These are phyloP conservation scores for Blera fallax DNA, from an alignment of 2,888 invertebrate species.

Conservation along the genomic window DNA sequence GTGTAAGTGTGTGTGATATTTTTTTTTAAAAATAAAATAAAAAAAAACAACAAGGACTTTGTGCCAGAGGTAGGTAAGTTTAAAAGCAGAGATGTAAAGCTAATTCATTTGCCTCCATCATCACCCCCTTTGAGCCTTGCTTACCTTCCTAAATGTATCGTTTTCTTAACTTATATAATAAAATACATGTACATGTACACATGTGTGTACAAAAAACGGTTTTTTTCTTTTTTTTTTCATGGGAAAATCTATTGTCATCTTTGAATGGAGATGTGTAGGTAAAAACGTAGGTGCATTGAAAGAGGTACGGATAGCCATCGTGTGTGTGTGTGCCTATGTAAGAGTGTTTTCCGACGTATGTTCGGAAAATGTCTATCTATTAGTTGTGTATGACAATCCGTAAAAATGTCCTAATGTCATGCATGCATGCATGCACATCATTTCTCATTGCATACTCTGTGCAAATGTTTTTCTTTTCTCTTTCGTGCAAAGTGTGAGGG, in stretches of 20 bases:
- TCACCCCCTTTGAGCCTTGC: conserved; percentile 5
- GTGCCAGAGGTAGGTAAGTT: conserved; percentile 68
- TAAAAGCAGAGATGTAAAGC: conserved; percentile 50
- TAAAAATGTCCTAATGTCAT: conserved; percentile 72
- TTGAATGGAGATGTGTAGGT: conserved; percentile 48
- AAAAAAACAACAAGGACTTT: conserved; percentile 58
- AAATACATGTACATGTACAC: conserved; percentile 13
- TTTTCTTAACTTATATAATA: conserved; percentile 64
- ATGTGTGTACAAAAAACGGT: conserved; percentile 6
- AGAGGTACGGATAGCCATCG: conserved; percentile 16
- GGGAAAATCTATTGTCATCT: conserved; percentile 65
- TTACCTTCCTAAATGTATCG: conserved; percentile 30
- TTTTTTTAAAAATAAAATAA: conserved; percentile 4
- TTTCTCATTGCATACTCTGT: conserved; percentile 62
- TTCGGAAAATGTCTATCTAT: conserved; percentile 65
- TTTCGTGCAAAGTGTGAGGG: conserved; percentile 33
- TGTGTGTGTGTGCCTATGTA: conserved; percentile 9
- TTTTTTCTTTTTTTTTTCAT: conserved; percentile 20
- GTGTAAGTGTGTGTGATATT: conserved; percentile 69
- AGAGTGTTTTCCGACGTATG: conserved; percentile 51
- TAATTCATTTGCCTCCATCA: conserved; percentile 37
- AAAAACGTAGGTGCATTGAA: conserved; percentile 39
- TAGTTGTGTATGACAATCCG: conserved; percentile 71
- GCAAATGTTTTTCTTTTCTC: conserved; percentile 59
- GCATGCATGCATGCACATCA: conserved; percentile 69